A percentile compares a stretch with the other conserved stretches of the same genome.
Evolutionary conservation across 2,797 vertebrate genomes (phyloP).

Genomic region (Rachycentron canadum): DNA sequence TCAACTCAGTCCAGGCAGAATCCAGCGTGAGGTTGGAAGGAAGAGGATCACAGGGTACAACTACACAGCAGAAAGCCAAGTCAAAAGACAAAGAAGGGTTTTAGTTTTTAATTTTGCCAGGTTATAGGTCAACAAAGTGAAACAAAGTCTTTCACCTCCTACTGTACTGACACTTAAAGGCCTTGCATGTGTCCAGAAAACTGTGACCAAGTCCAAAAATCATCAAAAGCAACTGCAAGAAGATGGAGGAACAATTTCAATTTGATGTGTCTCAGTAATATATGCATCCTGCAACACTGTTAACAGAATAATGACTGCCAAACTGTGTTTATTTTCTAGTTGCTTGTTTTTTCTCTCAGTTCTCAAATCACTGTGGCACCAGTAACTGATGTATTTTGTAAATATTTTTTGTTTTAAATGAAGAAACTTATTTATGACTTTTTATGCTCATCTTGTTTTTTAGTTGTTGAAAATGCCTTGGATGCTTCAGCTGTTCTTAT

Average conservation of each 20-base stretch:
- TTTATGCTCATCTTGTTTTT: conserved; percentile 59
- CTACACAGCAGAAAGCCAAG: conserved; percentile 68
- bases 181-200: conserved; percentile 71
- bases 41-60: conserved; percentile 54
- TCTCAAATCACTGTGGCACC: conserved; percentile 79
- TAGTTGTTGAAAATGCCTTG: conserved; percentile 56
- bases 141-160: conserved; percentile 50
- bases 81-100: conserved; percentile 81
- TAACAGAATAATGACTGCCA: conserved; percentile 64
- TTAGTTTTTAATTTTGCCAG: conserved; percentile 33
- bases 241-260: conserved; percentile 41
- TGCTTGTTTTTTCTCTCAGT: conserved; percentile 61
- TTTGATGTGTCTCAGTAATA: conserved; percentile 42
- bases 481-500: conserved; percentile 57
- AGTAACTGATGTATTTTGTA: conserved; percentile 74
- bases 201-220: conserved; percentile 63
- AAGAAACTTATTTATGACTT: conserved; percentile 81
- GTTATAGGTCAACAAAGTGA: conserved; percentile 22
- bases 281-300: conserved; percentile 71
- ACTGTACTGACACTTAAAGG: conserved; percentile 56
- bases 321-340: conserved; percentile 61
- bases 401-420: conserved; percentile 71
- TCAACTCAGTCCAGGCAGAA: conserved; percentile 57
- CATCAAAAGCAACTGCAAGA: conserved; percentile 48
- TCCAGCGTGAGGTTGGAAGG: conserved; percentile 53